Evolutionary conservation across 2,113 vertebrate species (phyloP).

Genomic region (Morone chrysops): DNA sequence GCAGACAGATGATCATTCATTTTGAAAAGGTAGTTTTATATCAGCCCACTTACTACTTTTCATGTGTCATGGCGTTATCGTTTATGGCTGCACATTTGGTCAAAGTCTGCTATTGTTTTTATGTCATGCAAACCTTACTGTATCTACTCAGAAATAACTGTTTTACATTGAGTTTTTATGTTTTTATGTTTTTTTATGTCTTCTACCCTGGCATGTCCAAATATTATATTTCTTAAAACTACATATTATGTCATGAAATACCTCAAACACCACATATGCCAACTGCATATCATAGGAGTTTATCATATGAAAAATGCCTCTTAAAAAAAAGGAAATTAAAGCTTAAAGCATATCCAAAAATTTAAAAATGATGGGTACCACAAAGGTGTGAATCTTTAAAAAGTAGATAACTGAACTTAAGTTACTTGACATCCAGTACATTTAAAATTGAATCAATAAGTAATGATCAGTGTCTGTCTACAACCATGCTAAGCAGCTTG

Average conservation of each 20-base stretch:
- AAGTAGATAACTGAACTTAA: not conserved
- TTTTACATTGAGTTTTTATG: not conserved
- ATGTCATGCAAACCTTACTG: not conserved
- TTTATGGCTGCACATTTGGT: not conserved
- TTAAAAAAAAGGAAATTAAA: not conserved
- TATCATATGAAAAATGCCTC: not conserved
- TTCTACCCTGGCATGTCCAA: not conserved
- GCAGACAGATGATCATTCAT: not conserved
- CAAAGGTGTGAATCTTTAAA: not conserved
- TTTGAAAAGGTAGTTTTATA: not conserved
- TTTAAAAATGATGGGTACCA: not conserved
- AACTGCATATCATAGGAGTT: not conserved
- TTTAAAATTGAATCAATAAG: not conserved
- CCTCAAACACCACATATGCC: not conserved
- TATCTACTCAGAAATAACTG: not conserved
- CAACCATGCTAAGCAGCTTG: too few species aligned
- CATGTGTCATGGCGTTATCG: not conserved
- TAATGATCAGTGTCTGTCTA: not conserved
- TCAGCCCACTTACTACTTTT: constrained; percentile 9
- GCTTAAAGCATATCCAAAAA: not conserved
- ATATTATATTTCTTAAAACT: not conserved
- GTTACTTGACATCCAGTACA: not conserved
- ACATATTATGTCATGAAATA: not conserved
- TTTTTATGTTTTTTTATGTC: constrained; percentile 22
- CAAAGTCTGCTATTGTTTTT: constrained; percentile 38